These are phyloP conservation scores for Rotaria sp. DNA, from an alignment of 2,888 invertebrate species.

Conservation along the genomic window DNA sequence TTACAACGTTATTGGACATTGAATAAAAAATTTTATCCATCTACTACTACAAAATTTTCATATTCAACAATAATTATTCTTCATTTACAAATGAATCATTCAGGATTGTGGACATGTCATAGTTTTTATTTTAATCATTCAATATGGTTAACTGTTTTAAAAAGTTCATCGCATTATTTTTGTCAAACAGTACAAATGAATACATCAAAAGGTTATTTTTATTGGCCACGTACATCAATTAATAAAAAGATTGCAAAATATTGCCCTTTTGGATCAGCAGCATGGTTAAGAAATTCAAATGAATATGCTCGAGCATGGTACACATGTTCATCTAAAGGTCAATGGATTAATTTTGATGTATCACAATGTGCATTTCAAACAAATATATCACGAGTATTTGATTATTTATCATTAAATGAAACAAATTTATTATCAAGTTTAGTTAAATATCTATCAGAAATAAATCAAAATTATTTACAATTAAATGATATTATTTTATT, in stretches of 20 bases:
- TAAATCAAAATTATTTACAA: not conserved
- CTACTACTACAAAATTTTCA: not conserved
- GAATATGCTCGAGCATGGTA: not conserved
- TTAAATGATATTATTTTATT: not conserved
- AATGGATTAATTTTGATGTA: constrained; percentile 11
- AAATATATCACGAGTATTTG: not conserved
- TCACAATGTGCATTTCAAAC: not conserved
- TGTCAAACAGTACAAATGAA: not conserved
- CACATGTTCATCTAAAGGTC: not conserved
- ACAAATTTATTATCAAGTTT: not conserved
- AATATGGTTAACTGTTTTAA: not conserved
- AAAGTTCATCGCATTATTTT: not conserved
- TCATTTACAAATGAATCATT: not conserved
- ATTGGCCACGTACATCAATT: constrained; percentile 13
- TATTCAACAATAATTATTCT: constrained; percentile 14
- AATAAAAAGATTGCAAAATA: not conserved
- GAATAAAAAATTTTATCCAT: not conserved
- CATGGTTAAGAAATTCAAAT: not conserved
- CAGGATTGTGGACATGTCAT: not conserved
- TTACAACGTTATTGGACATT: not conserved
- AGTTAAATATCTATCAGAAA: not conserved
- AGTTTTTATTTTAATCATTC: not conserved
- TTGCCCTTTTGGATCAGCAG: not conserved
- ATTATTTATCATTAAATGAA: not conserved
- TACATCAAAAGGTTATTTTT: constrained; percentile 10